These are phyloP conservation scores for Nannospalax galili DNA, from an alignment of 2,113 vertebrate species.

Conservation along the genomic window DNA sequence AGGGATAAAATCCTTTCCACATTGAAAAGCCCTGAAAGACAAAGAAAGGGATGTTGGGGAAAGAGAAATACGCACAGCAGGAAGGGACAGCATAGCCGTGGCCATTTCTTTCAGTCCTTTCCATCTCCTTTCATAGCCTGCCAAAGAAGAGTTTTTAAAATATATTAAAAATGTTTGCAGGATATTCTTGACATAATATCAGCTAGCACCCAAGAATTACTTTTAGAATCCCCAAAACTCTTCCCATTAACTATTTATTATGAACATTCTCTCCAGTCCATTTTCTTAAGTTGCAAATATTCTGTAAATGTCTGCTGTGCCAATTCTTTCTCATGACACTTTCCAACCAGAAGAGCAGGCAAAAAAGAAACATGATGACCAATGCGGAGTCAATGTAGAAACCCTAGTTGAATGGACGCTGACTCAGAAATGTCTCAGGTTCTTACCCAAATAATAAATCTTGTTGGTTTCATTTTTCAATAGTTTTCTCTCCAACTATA, in stretches of 20 bases:
- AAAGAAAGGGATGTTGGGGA: neutral
- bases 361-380: neutral
- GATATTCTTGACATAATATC: neutral
- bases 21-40: neutral
- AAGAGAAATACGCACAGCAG: neutral
- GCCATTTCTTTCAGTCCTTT: neutral
- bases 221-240: neutral
- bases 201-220: neutral
- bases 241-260: neutral
- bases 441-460: neutral
- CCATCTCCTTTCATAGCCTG: neutral
- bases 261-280: neutral
- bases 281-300: neutral
- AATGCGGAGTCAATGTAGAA: neutral
- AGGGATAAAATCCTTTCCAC: neutral
- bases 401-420: neutral
- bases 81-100: neutral
- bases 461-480: neutral
- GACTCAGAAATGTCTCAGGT: neutral
- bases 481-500: neutral
- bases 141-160: neutral
- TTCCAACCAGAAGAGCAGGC: neutral
- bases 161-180: constrained; percentile 21
- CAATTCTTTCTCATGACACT: neutral
- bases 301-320: neutral